phyloP scores from a whole-genome alignment of 2,113 vertebrate genomes.

The Colistium nudipinnis region DNA sequence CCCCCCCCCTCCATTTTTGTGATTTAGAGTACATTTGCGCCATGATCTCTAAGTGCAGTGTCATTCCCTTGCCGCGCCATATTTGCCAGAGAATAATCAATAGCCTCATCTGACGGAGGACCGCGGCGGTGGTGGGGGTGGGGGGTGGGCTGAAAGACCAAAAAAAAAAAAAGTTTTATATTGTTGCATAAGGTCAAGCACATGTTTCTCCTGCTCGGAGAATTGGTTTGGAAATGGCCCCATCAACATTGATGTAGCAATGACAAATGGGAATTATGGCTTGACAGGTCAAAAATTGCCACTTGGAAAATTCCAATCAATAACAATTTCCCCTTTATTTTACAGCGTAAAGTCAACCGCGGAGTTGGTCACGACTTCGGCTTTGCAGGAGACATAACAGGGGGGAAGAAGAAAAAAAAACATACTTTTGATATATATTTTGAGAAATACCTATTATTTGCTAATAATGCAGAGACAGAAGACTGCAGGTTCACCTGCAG shows the following conservation, averaged over 20 bases:
- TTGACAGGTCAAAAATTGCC: constrained; percentile 71
- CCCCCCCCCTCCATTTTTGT: constrained; percentile 65
- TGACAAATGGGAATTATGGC: constrained; percentile 65
- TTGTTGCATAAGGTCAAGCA: constrained; percentile 62
- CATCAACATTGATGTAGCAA: constrained; percentile 69
- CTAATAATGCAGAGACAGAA: constrained; percentile 42
- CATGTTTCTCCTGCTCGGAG: constrained; percentile 43
- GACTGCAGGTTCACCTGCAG: constrained; percentile 55
- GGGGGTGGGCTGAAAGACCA: no score
- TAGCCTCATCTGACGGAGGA: constrained; percentile 63
- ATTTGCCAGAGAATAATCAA: constrained; percentile 71
- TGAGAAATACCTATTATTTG: no score
- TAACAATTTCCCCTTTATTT: constrained; percentile 38
- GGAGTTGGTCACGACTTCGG: background rate
- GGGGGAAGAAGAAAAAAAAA: background rate
- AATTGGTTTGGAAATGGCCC: constrained; percentile 56
- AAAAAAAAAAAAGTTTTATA: constrained; percentile 49
- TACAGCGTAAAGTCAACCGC: background rate
- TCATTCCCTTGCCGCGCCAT: constrained; percentile 73
- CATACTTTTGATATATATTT: no score
- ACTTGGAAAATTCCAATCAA: constrained; percentile 59
- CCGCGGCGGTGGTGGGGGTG: constrained; percentile 4
- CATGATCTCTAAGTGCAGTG: constrained; percentile 74
- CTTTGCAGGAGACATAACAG: background rate
- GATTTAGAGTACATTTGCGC: constrained; percentile 78